Percentiles rank a stretch among this genome's conserved stretches.
Evolutionary conservation across 2,113 vertebrate species (phyloP).

Genomic region (Mobula birostris): DNA sequence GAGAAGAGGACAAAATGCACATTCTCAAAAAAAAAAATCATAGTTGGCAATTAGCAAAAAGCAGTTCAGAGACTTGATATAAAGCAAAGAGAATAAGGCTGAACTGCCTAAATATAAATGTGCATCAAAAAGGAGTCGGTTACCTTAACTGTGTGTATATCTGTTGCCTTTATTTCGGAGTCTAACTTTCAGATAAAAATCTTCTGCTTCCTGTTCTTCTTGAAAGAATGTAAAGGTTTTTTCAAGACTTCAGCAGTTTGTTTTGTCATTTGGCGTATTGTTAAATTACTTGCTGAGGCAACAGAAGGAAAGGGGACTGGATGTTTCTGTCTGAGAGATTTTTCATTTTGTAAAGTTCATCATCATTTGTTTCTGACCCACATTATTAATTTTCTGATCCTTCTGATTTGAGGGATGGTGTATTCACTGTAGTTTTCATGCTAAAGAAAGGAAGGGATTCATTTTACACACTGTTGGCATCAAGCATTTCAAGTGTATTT

Average conservation of each 20-base stretch:
- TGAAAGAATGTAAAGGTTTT: not conserved
- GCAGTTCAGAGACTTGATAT: not conserved
- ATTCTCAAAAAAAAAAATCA: not conserved
- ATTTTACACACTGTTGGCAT: not conserved
- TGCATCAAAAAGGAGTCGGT: slow-evolving; percentile 1
- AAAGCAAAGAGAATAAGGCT: not conserved
- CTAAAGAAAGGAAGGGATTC: not conserved
- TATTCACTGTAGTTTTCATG: not conserved
- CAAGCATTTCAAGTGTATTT: not conserved
- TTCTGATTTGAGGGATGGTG: not conserved
- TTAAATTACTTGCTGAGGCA: not conserved
- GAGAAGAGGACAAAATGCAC: not conserved
- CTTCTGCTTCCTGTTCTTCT: slow-evolving; percentile 29
- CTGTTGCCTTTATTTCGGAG: not conserved
- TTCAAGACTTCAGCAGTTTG: not conserved
- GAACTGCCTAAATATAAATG: not conserved
- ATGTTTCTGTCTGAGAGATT: not conserved
- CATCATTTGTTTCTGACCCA: not conserved
- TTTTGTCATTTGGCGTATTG: not conserved
- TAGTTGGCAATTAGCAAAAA: not conserved
- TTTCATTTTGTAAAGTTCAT: not conserved
- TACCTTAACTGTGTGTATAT: not conserved
- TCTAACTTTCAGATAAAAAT: slow-evolving; percentile 24
- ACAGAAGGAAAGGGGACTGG: not conserved
- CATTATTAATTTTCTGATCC: not conserved